These are phyloP conservation scores for Corythornis cristatus DNA, from an alignment of 2,113 vertebrate species.

Conservation along the genomic window DNA sequence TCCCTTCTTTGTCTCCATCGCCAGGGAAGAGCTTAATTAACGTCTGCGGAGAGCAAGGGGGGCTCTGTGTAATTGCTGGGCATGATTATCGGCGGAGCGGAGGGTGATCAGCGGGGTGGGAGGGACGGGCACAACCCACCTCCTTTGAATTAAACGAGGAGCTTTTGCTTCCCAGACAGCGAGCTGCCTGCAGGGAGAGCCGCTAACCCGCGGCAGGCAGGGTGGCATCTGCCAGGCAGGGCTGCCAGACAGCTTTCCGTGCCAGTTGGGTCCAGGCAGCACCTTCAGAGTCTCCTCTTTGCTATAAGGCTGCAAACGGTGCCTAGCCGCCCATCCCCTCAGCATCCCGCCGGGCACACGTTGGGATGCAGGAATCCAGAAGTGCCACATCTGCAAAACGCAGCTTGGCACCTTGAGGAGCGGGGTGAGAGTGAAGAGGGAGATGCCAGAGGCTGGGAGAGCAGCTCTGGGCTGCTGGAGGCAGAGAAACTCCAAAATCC, in stretches of 20 bases:
- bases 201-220: neutral
- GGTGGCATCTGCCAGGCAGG: neutral
- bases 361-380: fast-evolving
- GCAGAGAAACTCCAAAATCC: neutral
- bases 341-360: neutral
- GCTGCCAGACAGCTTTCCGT: neutral
- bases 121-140: constrained; percentile 46
- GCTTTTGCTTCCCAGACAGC: neutral
- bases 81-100: constrained; percentile 22
- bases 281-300: neutral
- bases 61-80: constrained; percentile 54
- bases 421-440: neutral
- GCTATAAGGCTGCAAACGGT: fast-evolving
- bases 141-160: constrained; percentile 34
- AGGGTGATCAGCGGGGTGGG: constrained; percentile 48
- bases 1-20: constrained; percentile 49
- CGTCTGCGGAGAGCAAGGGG: neutral
- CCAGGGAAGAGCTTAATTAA: constrained; percentile 47
- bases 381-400: neutral
- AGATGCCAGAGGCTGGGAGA: neutral
- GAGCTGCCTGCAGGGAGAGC: neutral
- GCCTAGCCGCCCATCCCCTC: fast-evolving
- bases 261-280: neutral
- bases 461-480: neutral
- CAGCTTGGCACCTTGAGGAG: neutral